Base-by-base conservation (phyloP, 2,113 vertebrate genomes). In the Pao palembangensis region DNA sequence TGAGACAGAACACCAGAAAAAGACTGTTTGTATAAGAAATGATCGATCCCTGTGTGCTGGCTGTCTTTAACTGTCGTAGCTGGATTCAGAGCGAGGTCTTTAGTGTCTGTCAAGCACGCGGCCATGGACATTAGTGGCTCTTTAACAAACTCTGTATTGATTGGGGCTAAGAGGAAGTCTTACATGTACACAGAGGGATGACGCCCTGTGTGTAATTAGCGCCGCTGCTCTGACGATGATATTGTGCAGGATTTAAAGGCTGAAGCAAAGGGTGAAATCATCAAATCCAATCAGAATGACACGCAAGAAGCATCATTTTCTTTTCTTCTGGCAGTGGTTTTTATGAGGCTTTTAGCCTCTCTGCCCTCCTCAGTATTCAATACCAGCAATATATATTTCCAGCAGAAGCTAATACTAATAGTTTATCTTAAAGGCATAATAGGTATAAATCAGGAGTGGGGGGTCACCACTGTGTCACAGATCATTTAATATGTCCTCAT, bases 91-190 rank as follows among this genome's bases (percentile, higher is more conserved):
- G 64, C 49, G 64, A 69, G 78, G 86, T 85, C 69, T 60, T 89
- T 89, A 87, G 78, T 71, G 83, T 86, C 85, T 80, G 67, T 64
- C 38, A 83, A 77, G 79, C 86, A 80, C 71, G 75, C 67, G 73
- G 68, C 77, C 74, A 70, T 23, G 47, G 75, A 83, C 87, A 83
- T 84, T 86, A 85, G 81, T 73, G 67, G 78, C 80, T 88, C 85
- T 87, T 89, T 89, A 89, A 88, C 87, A 84, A 84, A 86, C 84
- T 83, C 72, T 57, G 69, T 83, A 90, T 90, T 85, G 89, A 90
- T 90, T 77, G 23, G 44, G 56, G 63, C 60, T 78, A 65, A 66
- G 69, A 76, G 71, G 67, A 78, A 78, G 71, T 71, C 80, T 81
- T 79, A 67, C 78, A 71, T 78, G 74, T 84, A 73, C 73, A 70